A percentile compares a stretch with the other conserved stretches of the same genome.
Conservation (phyloP, 2,888 invertebrate genomes). For the Rhagonycha fulva region DNA sequence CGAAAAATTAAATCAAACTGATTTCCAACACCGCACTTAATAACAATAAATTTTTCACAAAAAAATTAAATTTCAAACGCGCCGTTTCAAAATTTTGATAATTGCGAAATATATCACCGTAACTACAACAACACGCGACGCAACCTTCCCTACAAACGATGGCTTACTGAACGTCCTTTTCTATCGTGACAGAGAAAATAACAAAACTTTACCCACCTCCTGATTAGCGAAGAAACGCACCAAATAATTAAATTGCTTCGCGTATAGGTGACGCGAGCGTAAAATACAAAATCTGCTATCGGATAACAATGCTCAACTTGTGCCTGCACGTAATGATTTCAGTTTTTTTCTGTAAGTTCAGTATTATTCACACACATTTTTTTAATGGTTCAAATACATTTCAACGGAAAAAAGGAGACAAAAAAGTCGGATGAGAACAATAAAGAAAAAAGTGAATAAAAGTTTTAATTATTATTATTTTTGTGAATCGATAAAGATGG, state of each 20-base stretch:
- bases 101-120: neutral
- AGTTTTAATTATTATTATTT: no score
- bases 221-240: neutral
- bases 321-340: neutral
- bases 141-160: neutral
- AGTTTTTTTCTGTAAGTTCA: neutral
- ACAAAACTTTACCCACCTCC: neutral
- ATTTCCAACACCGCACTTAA: neutral
- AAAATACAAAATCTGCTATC: neutral
- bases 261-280: neutral
- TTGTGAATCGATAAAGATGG: no score
- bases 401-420: no score
- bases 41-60: neutral
- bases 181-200: neutral
- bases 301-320: no score
- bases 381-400: no score
- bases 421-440: no score
- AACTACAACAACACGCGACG: neutral
- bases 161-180: neutral
- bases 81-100: neutral
- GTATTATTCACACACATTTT: no score
- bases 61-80: neutral
- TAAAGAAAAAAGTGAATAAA: no score
- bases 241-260: neutral
- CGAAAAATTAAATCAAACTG: neutral